Percentiles rank a stretch among this genome's conserved stretches.
Evolutionary conservation across 2,113 vertebrate species (phyloP).

Genomic region (Toxotes jaculatrix): DNA sequence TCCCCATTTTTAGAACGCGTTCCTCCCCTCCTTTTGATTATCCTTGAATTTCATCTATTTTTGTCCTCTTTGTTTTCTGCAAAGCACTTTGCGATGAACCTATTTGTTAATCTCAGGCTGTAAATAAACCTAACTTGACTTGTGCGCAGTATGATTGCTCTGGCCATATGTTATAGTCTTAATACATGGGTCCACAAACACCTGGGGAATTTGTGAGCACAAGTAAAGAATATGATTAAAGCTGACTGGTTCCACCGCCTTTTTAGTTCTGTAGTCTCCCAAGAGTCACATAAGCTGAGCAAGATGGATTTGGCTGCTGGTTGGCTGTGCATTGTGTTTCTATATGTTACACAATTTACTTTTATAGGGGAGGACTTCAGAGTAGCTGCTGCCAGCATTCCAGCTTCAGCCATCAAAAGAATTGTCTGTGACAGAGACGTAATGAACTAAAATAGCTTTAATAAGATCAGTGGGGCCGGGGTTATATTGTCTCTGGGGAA

Average conservation of each 20-base stretch:
- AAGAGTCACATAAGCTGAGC: conserved; percentile 54
- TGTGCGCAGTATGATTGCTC: conserved; percentile 28
- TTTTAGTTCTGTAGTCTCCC: conserved; percentile 64
- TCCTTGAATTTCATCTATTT: conserved; percentile 28
- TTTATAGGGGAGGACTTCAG: conserved; percentile 44
- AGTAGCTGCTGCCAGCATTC: conserved; percentile 49
- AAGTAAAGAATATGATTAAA: conserved; percentile 71
- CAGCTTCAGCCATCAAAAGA: conserved; percentile 60
- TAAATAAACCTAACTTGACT: conserved; percentile 56
- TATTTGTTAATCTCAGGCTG: conserved; percentile 46
- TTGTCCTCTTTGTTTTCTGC: conserved; percentile 20
- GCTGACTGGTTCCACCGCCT: conserved; percentile 53
- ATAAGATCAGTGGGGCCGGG: conserved; percentile 67
- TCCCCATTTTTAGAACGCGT: conserved; percentile 9
- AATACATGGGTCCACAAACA: conserved; percentile 15
- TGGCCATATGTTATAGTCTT: conserved; percentile 55
- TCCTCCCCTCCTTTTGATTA: conserved; percentile 1
- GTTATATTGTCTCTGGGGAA: conserved; percentile 52
- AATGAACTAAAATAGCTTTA: conserved; percentile 78
- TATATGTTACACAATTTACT: conserved; percentile 42
- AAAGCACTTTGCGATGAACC: conserved; percentile 20
- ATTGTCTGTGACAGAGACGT: conserved; percentile 62
- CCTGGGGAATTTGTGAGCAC: conserved; percentile 54
- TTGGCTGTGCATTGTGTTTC: conserved; percentile 37
- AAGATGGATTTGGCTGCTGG: conserved; percentile 67